Evolutionary conservation across 2,888 invertebrate species (phyloP).

Genomic region (Andrena fulva): DNA sequence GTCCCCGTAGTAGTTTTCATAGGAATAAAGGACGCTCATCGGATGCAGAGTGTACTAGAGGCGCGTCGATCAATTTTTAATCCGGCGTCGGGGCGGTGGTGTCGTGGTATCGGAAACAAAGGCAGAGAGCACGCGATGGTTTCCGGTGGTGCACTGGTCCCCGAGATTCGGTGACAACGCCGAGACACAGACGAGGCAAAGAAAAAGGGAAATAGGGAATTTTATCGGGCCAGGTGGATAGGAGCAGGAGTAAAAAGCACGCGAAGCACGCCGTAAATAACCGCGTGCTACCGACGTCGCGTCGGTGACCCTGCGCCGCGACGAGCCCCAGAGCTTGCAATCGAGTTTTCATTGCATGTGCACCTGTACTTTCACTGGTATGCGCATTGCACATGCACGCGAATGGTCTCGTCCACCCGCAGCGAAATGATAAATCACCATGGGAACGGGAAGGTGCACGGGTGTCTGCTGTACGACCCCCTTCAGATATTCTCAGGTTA

Average conservation of each 20-base stretch:
- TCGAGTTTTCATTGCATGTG: conserved; percentile 58
- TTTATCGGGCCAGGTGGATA: conserved; percentile 56
- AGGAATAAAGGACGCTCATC: conserved; percentile 7
- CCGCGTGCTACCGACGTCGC: conserved; percentile 43
- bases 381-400: conserved; percentile 33
- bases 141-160: conserved; percentile 11
- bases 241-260: conserved; percentile 57
- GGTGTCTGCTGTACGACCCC: conserved; percentile 4
- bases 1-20: background rate
- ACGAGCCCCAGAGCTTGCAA: conserved; percentile 42
- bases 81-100: conserved; percentile 30
- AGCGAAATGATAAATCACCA: conserved; percentile 51
- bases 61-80: conserved; percentile 60
- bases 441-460: conserved; percentile 10
- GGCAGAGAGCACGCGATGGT: conserved; percentile 29
- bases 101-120: conserved; percentile 55
- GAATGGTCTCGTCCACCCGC: conserved; percentile 21
- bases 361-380: conserved; percentile 50
- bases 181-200: conserved; percentile 20
- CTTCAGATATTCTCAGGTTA: conserved; percentile 26
- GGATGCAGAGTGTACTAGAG: background rate
- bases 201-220: conserved; percentile 36
- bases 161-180: conserved; percentile 36
- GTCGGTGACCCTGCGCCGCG: conserved; percentile 41
- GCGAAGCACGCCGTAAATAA: conserved; percentile 68